Conservation (phyloP, 2,797 vertebrate genomes). For the Esox masquinongy region DNA sequence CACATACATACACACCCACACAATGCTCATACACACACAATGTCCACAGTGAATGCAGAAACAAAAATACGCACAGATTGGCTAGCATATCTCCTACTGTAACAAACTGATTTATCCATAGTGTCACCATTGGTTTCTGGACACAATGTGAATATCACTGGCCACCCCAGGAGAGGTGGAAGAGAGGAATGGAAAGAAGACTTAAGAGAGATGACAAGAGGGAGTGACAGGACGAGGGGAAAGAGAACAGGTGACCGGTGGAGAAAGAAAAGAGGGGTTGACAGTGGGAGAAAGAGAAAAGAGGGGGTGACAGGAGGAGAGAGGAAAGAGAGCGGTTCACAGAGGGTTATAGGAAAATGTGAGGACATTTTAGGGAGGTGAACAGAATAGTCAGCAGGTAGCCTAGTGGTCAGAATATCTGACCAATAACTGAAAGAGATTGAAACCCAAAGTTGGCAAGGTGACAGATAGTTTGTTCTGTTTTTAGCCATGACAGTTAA, state of each 20-base stretch:
- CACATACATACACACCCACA: not conserved
- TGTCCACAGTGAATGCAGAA: not conserved
- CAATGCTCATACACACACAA: not conserved
- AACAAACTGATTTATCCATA: slow-evolving; percentile 61
- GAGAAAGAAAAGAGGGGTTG: not conserved
- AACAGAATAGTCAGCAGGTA: not conserved
- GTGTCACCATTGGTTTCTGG: slow-evolving; percentile 63
- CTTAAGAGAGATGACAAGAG: not conserved
- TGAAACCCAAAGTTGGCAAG: no score
- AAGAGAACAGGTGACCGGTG: not conserved
- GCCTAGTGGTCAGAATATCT: no score
- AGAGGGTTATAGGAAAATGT: not conserved
- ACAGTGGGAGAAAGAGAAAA: not conserved
- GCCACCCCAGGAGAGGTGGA: slow-evolving; percentile 40
- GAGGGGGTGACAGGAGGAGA: not conserved
- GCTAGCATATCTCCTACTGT: slow-evolving; percentile 37
- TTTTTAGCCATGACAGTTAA: no score
- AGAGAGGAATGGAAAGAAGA: slow-evolving; percentile 22
- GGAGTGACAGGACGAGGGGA: not conserved
- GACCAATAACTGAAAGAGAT: no score
- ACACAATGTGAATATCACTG: slow-evolving; percentile 27
- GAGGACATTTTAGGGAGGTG: not conserved
- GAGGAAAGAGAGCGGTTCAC: not conserved
- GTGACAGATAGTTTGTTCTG: no score
- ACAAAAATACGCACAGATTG: slow-evolving; percentile 26